These are phyloP conservation scores for Neoscelio sp. DNA, from an alignment of 2,888 invertebrate genomes.

Conservation along the genomic window DNA sequence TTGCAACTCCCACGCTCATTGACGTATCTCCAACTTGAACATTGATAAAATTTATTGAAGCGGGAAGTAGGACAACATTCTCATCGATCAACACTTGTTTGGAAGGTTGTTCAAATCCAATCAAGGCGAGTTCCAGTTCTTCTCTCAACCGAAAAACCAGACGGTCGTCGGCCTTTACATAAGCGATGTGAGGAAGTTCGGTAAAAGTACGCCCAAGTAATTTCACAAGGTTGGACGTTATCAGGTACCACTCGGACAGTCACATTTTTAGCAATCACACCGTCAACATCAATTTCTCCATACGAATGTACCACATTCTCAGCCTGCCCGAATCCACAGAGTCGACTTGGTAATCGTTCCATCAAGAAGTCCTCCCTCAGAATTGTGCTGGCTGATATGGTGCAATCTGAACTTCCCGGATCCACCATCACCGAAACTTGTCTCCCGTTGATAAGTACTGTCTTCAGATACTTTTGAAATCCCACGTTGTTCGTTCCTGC, in stretches of 20 bases:
- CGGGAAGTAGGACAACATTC: neutral
- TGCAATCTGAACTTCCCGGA: slow-evolving; percentile 54
- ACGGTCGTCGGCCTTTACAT: too few species aligned
- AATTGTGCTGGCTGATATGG: neutral
- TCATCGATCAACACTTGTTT: neutral
- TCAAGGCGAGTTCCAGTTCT: neutral
- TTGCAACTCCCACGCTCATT: neutral
- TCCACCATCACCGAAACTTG: slow-evolving; percentile 48
- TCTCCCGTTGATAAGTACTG: too few species aligned
- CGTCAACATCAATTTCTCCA: neutral
- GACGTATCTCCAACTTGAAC: neutral
- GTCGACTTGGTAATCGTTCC: neutral
- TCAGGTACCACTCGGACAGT: neutral
- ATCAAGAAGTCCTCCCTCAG: neutral
- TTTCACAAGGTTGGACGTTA: neutral
- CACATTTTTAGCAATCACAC: neutral
- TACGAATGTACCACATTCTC: neutral
- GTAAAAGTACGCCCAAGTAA: neutral
- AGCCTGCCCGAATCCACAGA: neutral
- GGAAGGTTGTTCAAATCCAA: neutral
- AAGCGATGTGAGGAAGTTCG: too few species aligned
- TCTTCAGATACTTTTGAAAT: too few species aligned
- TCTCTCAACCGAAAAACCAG: slow-evolving; percentile 7
- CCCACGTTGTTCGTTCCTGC: too few species aligned
- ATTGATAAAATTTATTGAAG: slow-evolving; percentile 3